Base-by-base conservation (phyloP, 2,888 invertebrate species). In the Diaphora mendica region DNA sequence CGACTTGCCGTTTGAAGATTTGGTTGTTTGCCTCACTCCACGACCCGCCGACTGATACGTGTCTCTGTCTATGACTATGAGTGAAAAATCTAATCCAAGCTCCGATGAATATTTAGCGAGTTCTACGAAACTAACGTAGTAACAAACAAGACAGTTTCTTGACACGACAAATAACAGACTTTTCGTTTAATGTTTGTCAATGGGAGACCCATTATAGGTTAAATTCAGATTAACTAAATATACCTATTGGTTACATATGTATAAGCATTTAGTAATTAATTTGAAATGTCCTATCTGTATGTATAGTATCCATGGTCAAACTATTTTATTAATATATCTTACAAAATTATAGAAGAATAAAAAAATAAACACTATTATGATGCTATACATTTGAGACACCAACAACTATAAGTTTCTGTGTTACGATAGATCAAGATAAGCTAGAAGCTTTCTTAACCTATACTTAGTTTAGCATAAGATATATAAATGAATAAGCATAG, bases 1-100 rank as follows among this genome's bases (percentile, higher is more conserved):
- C 89, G 87, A 89, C 83, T 86, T 85, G 83, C 86, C 91, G 89
- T 91, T 90, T 90, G 90, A 89, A 91, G 87, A 89, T 90, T 89
- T 87, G 89, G 89, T 90, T 92, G 91, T 91, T 90, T 81, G 81
- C 68, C 68, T 75, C 73, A 62, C 75, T 77, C 77, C 69, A 68
- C 71, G 73, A 75, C 77, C 68, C 75, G 71, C 70, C 74, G 69
- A 64, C 68, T 51, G 76, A 69, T 79, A 83, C 82, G 72, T 74
- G 74, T 67, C 68, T 78, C 73, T 79, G 74, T 78, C 82, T 79
- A 74, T 75, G 65, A 62, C 79, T 80, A 74, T 77, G 75, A 79
- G 76, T 82, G 82, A 84, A 82, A 79, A 84, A 83, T 83, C 77
- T 71, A 83, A 84, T 83, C 68, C 39, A 76, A 68, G 72, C 74